A percentile compares a stretch with the other conserved stretches of the same genome.
Conservation (phyloP, 2,113 vertebrate species). For the Sylvicapra grimmia region DNA sequence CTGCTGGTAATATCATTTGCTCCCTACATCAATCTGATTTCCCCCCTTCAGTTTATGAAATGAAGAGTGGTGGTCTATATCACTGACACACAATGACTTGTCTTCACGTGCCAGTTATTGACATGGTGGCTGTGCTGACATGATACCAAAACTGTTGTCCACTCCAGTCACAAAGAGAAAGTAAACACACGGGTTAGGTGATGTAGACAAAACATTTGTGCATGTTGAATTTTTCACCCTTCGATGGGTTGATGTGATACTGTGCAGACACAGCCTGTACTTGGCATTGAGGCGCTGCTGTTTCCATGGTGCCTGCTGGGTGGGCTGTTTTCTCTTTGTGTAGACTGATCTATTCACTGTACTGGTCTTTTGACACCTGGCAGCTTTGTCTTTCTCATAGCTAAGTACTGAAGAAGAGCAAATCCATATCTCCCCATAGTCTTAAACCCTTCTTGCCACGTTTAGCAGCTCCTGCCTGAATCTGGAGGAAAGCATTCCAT, state of each 20-base stretch:
- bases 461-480: conserved; percentile 65
- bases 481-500: conserved; percentile 62
- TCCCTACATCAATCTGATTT: background rate
- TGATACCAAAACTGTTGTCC: background rate
- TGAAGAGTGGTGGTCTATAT: background rate
- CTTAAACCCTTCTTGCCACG: conserved; percentile 10
- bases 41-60: background rate
- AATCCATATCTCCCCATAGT: background rate
- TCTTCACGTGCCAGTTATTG: background rate
- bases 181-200: background rate
- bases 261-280: background rate
- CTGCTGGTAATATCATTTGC: background rate
- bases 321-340: background rate
- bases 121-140: background rate
- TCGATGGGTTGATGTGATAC: background rate
- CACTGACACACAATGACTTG: background rate
- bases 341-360: background rate
- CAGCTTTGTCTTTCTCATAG: background rate
- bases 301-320: background rate
- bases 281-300: background rate
- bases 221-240: background rate
- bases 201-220: background rate
- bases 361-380: background rate
- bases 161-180: background rate
- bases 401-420: background rate